Base-by-base conservation (phyloP, 2,888 invertebrate genomes). In the Caenorhabditis sp. region DNA sequence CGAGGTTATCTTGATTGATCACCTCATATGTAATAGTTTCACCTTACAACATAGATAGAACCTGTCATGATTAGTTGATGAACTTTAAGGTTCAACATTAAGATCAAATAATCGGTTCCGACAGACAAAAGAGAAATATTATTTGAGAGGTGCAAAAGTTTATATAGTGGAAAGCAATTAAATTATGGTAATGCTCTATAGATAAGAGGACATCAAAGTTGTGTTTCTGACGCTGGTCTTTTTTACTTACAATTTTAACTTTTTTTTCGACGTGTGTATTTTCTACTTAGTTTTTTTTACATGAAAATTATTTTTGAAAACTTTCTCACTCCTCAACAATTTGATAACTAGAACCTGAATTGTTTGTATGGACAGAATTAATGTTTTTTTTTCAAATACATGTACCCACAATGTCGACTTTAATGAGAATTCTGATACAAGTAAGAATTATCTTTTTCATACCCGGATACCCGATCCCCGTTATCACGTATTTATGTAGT, bases 171-270 rank as follows among this genome's bases (percentile, higher is more conserved):
- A 53, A 26, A 58, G 14, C 17, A 57, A 58, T 58, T 53, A 53
- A 49, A 26, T 38, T 52, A 59, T 70, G 21, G 21, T 20, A 7
- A 38, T 62, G 62, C 65, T 65, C 65, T 57, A 57, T 62, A 49
- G 59, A 59, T 60, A 59, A 63, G 8, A 26, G 31, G 36, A 38
- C 31, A 58, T 31, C 3, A 38, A 61, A 62, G 3, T 5, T 17
- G 52, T 26, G 10, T 26, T 43, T 43, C 17, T 43, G 43, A 10
- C 43, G 43, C 7, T 14, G 43, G 17, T 43, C 43, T 43, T 43
- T 43, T 43, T 43, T 31, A 31, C 31, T 31, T 10, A 31, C 31
- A 31, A 31, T 31, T 7, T 31, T 31, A 31, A 31, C 4, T 31
- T 10, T 31, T 43, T 49, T 59, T 59, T 59, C 49, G 12, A 5